Evolutionary conservation across 1,140 invertebrate genomes (phyloP), one percentile per base, ranked within the genome.

Genomic region (Bombus pyrosoma): DNA sequence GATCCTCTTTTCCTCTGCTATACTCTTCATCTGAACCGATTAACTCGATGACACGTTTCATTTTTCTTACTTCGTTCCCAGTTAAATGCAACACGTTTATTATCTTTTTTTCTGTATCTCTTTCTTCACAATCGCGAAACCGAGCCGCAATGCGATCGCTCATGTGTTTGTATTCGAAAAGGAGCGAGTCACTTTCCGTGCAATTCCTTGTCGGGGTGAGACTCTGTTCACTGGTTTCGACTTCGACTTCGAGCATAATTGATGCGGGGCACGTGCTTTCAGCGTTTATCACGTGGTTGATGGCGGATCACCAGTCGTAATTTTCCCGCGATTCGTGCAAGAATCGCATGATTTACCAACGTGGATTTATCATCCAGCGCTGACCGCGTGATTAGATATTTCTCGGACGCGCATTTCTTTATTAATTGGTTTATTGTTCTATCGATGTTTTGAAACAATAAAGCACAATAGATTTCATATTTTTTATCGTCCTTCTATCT

Each of bases 251-350:
- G 41, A 86, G 68, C 69, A 86, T 90, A 91, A 91, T 91, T 90
- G 89, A 88, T 90, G 87, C 66, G 69, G 62, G 88, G 86, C 90
- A 91, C 90, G 90, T 91, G 90, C 84, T 91, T 83, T 34, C 68
- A 66, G 71, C 39, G 77, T 74, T 83, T 53, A 78, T 90, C 89
- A 90, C 89, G 89, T 86, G 89, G 77, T 88, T 57, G 83, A n/a
- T 43, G 22, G 34, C 57, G 66, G 74, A 88, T 86, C 73, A 13
- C n/a, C 66, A 37, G 32, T 47, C 68, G 68, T 43, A 32, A 66
- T 66, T 80, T 89, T 78, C 78, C 69, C 83, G 78, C 87, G 62
- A 87, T 87, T 87, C 39, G 43, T 18, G 28, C 79, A 62, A 74
- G 28, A 57, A 76, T 47, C 72, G 57, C 43, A 64, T 41, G 86